phyloP scores from a whole-genome alignment of 92 coral and sea anemone genomes.

The Palythoa grandiflora region DNA sequence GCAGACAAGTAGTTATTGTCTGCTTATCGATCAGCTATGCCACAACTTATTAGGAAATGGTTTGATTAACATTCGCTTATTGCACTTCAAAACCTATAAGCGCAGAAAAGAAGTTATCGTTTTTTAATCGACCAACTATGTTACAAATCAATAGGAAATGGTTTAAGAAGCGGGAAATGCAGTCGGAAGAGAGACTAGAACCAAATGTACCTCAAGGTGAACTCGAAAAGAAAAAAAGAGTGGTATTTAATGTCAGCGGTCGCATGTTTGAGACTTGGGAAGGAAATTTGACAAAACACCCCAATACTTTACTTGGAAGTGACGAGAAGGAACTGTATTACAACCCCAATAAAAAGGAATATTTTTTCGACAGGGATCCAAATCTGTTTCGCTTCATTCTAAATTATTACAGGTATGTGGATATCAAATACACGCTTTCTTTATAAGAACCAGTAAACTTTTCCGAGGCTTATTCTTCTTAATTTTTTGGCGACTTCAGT shows the following conservation, averaged over 20 bases:
- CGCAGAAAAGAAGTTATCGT: background rate
- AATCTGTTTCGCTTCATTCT: conserved; percentile 58
- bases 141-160: conserved; percentile 26
- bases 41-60: background rate
- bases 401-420: conserved; percentile 54
- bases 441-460: too few relatives aligned
- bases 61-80: background rate
- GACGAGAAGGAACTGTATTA: conserved; percentile 49
- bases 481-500: too few relatives aligned
- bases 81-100: too few relatives aligned
- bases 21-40: conserved; percentile 9
- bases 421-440: background rate
- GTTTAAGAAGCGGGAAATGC: conserved; percentile 18
- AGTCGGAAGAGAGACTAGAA: background rate
- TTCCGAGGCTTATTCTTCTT: too few relatives aligned
- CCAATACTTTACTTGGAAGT: conserved; percentile 56
- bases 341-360: conserved; percentile 49
- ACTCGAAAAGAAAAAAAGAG: conserved; percentile 26
- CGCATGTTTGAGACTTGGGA: conserved; percentile 66
- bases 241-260: conserved; percentile 58
- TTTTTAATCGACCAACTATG: conserved; percentile 9
- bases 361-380: conserved; percentile 66
- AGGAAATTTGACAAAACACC: conserved; percentile 50
- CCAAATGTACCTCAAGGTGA: background rate
- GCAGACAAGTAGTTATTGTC: background rate